Conservation (phyloP, 2,888 invertebrate species). For the Scaptomyza polygonia region DNA sequence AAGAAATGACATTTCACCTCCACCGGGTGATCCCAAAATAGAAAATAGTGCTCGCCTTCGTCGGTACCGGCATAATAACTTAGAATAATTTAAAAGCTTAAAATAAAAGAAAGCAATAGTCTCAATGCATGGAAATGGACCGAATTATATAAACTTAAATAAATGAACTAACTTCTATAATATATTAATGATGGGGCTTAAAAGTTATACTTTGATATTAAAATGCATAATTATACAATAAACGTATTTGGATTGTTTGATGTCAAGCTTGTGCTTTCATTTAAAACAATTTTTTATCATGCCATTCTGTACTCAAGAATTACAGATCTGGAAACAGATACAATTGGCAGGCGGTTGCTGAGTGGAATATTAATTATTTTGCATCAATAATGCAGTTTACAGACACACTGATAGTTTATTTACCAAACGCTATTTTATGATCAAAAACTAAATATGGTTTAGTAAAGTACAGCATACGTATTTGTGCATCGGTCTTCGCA, state of each 20-base stretch:
- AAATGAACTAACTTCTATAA: conserved; percentile 17
- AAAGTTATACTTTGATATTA: conserved; percentile 10
- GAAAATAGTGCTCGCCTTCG: conserved; percentile 84
- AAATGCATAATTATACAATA: conserved; percentile 5
- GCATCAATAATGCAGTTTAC: conserved; percentile 3
- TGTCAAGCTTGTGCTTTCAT: not conserved
- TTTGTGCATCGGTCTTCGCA: not conserved
- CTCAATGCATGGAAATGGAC: conserved; percentile 31
- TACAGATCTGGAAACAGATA: not conserved
- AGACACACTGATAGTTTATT: conserved; percentile 21
- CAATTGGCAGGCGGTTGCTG: conserved; percentile 15
- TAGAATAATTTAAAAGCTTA: conserved; percentile 68
- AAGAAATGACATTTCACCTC: conserved; percentile 82
- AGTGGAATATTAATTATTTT: conserved; percentile 15
- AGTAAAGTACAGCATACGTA: not conserved
- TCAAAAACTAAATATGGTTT: not conserved
- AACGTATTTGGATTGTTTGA: conserved; percentile 2
- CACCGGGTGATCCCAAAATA: conserved; percentile 83
- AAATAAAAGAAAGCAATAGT: conserved; percentile 41
- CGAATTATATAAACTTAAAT: conserved; percentile 23
- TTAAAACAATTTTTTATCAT: not conserved
- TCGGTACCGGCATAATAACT: conserved; percentile 84
- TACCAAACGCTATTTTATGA: not conserved
- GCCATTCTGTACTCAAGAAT: not conserved
- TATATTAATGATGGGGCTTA: not conserved